phyloP scores from a whole-genome alignment of 2,888 invertebrate genomes.

The Drosophila falleni region DNA sequence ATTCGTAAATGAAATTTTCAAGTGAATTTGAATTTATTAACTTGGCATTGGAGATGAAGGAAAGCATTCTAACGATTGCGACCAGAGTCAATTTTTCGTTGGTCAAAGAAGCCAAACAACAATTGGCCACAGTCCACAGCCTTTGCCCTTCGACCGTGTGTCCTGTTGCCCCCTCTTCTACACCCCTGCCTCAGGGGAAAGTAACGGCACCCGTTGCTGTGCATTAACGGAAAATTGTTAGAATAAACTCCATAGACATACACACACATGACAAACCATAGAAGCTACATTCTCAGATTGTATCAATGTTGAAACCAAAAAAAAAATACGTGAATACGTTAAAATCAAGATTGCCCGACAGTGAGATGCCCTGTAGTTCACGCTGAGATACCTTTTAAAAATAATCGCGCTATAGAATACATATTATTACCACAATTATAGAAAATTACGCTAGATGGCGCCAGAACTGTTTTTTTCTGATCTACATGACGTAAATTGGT shows the following conservation, averaged over 20 bases:
- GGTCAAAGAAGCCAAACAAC: slow-evolving; percentile 60
- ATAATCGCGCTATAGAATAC: too few relatives aligned
- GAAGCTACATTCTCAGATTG: slow-evolving; percentile 35
- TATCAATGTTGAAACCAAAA: slow-evolving; percentile 28
- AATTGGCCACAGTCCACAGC: slow-evolving; percentile 37
- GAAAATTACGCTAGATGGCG: background rate
- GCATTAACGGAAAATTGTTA: slow-evolving; percentile 63
- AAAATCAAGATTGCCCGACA: background rate
- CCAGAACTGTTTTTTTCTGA: background rate
- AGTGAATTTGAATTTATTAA: slow-evolving; percentile 76
- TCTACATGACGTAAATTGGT: background rate
- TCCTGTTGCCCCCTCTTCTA: slow-evolving; percentile 25
- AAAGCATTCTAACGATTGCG: slow-evolving; percentile 7
- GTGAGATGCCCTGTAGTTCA: background rate
- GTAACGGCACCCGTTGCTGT: slow-evolving; percentile 48
- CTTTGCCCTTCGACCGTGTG: slow-evolving; percentile 11
- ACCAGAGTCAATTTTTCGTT: slow-evolving; percentile 14
- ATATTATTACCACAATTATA: background rate
- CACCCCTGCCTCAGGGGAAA: background rate
- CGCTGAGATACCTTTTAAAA: too few relatives aligned
- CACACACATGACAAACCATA: slow-evolving; percentile 25
- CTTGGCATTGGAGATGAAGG: slow-evolving; percentile 34
- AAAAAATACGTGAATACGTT: background rate
- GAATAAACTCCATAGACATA: slow-evolving; percentile 38
- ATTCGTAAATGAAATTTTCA: slow-evolving; percentile 66